Conservation (phyloP, 2,888 invertebrate genomes). For the Amiota communis region DNA sequence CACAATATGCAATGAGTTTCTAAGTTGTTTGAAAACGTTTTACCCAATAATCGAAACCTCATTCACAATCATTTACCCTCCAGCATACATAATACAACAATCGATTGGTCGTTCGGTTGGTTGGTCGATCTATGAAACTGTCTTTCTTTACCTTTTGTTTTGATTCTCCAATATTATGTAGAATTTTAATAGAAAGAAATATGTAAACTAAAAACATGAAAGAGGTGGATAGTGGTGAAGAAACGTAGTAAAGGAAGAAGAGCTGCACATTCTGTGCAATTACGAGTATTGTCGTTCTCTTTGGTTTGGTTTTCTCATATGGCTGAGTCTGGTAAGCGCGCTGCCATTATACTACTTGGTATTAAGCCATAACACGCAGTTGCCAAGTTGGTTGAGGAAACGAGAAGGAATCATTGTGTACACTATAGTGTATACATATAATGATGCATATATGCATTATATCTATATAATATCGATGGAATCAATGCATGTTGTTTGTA, state of each 20-base stretch:
- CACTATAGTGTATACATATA: background rate
- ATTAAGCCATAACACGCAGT: slow-evolving; percentile 51
- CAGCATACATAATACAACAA: slow-evolving; percentile 2
- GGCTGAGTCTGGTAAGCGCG: background rate
- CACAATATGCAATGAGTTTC: slow-evolving; percentile 41
- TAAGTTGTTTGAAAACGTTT: no score
- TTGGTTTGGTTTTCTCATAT: background rate
- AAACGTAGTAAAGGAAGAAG: no score
- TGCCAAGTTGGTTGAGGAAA: slow-evolving; percentile 10
- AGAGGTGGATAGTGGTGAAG: no score
- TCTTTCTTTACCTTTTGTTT: no score
- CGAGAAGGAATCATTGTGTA: no score
- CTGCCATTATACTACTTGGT: slow-evolving; percentile 46
- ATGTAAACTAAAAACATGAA: no score
- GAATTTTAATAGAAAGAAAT: no score
- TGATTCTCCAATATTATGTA: no score
- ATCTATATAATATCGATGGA: slow-evolving; percentile 45
- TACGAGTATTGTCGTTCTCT: no score
- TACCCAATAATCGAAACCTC: no score
- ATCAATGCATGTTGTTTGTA: slow-evolving; percentile 2
- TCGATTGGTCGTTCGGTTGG: background rate
- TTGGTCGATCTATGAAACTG: background rate
- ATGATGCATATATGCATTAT: slow-evolving; percentile 26
- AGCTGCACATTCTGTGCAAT: no score
- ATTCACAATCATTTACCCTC: background rate